Conservation (phyloP, 2,797 vertebrate genomes). For the Carcharodon carcharias region DNA sequence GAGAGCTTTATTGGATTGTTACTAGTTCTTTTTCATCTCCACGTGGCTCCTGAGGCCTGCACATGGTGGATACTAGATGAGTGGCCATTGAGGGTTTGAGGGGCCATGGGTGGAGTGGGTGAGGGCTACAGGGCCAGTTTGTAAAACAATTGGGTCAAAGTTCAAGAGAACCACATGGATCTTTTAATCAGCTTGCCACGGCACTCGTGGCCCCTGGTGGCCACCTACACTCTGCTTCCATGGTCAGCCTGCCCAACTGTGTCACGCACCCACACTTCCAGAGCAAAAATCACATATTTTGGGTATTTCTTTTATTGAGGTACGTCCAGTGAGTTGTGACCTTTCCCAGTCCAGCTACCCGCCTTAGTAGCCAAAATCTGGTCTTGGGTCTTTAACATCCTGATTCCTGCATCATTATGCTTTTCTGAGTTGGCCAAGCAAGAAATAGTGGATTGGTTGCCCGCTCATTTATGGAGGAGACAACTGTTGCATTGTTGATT, state of each 20-base stretch:
- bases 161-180: background rate
- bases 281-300: background rate
- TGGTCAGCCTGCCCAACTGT: background rate
- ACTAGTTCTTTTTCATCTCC: too few species aligned
- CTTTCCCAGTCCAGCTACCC: too few species aligned
- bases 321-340: too few species aligned
- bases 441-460: background rate
- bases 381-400: too few species aligned
- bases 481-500: background rate
- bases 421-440: background rate
- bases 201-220: too few species aligned
- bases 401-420: background rate
- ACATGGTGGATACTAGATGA: too few species aligned
- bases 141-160: background rate
- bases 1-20: too few species aligned
- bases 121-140: background rate
- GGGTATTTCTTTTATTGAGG: background rate
- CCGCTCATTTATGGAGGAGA: background rate
- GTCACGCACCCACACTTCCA: background rate
- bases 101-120: too few species aligned
- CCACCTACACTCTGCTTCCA: background rate
- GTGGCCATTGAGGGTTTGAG: too few species aligned
- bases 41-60: too few species aligned
- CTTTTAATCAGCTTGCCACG: background rate
- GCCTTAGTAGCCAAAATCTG: too few species aligned